Evolutionary conservation across 2,797 vertebrate species (phyloP).

Genomic region (Adrianichthys oophorus): DNA sequence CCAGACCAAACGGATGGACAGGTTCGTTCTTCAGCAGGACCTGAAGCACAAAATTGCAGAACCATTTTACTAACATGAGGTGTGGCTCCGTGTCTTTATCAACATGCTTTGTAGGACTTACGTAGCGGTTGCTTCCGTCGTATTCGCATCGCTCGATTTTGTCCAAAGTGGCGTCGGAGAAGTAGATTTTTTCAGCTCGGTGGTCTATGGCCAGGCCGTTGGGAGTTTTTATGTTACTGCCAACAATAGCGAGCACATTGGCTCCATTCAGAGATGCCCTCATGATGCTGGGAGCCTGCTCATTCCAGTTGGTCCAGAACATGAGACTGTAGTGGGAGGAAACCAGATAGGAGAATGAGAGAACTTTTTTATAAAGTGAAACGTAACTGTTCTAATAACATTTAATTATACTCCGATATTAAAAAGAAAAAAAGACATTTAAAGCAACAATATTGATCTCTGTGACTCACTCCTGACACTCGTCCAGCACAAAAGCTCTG

Average conservation of each 20-base stretch:
- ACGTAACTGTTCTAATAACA: background rate
- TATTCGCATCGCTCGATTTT: conserved; percentile 98
- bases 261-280: conserved; percentile 89
- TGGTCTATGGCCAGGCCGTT: conserved; percentile 96
- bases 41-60: conserved; percentile 56
- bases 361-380: conserved; percentile 5
- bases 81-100: background rate
- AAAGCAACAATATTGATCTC: conserved; percentile 22
- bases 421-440: conserved; percentile 31
- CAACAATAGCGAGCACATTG: conserved; percentile 92
- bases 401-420: conserved; percentile 16
- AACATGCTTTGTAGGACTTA: conserved; percentile 70
- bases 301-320: conserved; percentile 99
- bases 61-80: background rate
- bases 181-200: conserved; percentile 94
- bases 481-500: conserved; percentile 93
- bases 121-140: conserved; percentile 89
- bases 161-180: conserved; percentile 94
- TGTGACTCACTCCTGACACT: conserved; percentile 92
- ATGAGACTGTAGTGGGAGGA: conserved; percentile 81
- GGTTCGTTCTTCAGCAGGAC: conserved; percentile 94
- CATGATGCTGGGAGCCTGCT: conserved; percentile 97
- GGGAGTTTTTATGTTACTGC: conserved; percentile 93
- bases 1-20: conserved; percentile 94
- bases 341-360: conserved; percentile 21